phyloP scores from a whole-genome alignment of 2,797 vertebrate genomes.

The Urosaurus nigricauda region DNA sequence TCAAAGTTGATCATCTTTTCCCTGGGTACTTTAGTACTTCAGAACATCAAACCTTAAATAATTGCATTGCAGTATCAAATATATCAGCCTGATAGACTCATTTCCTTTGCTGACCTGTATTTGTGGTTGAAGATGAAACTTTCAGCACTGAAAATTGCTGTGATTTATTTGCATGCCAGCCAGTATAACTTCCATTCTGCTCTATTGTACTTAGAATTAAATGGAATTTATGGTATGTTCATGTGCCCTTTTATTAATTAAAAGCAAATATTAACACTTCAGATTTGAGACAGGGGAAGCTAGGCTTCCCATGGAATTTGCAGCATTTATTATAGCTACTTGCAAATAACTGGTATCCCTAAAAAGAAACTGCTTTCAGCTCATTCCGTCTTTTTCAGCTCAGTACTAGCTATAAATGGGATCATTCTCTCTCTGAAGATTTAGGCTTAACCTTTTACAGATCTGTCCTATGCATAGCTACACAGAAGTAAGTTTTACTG shows the following conservation, averaged over 20 bases:
- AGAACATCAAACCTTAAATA: constrained; percentile 25
- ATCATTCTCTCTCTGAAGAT: background rate
- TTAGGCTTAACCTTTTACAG: background rate
- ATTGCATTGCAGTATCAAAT: constrained; percentile 30
- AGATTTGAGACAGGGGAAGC: background rate
- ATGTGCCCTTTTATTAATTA: constrained; percentile 18
- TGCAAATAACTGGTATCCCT: background rate
- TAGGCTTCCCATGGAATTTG: constrained; percentile 3
- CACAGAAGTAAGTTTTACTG: background rate
- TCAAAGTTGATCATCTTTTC: constrained; percentile 14
- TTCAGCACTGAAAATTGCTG: constrained; percentile 25
- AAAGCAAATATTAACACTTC: constrained; percentile 17
- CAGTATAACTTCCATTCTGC: background rate
- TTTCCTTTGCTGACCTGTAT: constrained; percentile 14
- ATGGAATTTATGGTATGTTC: constrained; percentile 16
- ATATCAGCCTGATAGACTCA: constrained; percentile 29
- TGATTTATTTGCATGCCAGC: constrained; percentile 17
- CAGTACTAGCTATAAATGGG: background rate
- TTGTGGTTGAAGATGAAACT: constrained; percentile 31
- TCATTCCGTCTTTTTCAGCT: background rate
- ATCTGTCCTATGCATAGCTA: background rate
- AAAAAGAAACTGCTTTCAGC: background rate
- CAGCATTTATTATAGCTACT: constrained; percentile 7
- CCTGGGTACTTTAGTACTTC: constrained; percentile 15
- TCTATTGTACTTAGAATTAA: constrained; percentile 20